Evolutionary conservation across 2,888 invertebrate species (phyloP).

Genomic region (Apamea anceps): DNA sequence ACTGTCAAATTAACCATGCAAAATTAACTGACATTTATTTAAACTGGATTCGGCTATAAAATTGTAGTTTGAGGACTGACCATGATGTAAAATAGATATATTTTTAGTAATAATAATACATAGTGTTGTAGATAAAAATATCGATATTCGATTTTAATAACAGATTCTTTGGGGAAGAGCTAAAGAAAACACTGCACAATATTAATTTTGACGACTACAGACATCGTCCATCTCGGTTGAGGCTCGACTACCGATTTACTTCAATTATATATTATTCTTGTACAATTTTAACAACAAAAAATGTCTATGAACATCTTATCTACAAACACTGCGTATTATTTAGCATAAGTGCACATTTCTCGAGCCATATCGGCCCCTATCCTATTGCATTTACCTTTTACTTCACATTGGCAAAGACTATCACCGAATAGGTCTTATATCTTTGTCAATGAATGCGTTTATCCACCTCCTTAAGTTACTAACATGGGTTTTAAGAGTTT

Average conservation of each 20-base stretch:
- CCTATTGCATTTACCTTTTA: conserved; percentile 73
- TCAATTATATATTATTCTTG: not conserved
- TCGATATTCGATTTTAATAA: conserved; percentile 1
- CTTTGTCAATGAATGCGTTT: conserved; percentile 39
- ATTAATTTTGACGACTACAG: not conserved
- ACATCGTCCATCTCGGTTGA: not conserved
- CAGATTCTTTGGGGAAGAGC: not conserved
- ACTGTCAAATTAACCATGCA: conserved; percentile 8
- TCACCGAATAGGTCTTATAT: conserved; percentile 21
- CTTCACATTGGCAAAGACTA: conserved; percentile 33
- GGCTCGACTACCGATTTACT: not conserved
- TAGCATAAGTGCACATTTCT: conserved; percentile 71
- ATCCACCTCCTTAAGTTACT: conserved; percentile 47
- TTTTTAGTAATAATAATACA: conserved; percentile 49
- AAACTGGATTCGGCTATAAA: conserved; percentile 9
- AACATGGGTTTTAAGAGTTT: conserved; percentile 50
- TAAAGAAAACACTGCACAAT: conserved; percentile 5
- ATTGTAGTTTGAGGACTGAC: conserved; percentile 57
- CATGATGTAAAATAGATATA: conserved; percentile 59
- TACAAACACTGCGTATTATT: conserved; percentile 51
- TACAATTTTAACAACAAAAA: not conserved
- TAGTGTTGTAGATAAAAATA: conserved; percentile 34
- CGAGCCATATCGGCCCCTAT: conserved; percentile 49
- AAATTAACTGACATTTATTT: conserved; percentile 28
- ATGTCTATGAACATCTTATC: conserved; percentile 21